Percentiles rank a stretch among this genome's conserved stretches.
Conservation (phyloP, 1,140 invertebrate genomes). For the Drosophila sproati region DNA sequence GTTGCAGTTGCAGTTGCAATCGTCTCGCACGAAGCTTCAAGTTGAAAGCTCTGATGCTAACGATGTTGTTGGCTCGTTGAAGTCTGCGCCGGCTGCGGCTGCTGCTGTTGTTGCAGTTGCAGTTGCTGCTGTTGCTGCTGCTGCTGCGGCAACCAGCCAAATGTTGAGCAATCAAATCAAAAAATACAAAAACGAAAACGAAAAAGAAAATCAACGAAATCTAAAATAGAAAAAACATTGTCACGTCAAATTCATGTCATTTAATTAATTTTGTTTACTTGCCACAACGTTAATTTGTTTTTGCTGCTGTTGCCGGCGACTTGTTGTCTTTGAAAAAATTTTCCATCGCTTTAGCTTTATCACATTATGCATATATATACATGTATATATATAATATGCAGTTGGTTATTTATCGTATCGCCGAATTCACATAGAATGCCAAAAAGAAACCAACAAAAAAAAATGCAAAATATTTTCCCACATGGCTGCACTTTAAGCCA, state of each 20-base stretch:
- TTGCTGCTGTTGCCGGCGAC: slow-evolving; percentile 56
- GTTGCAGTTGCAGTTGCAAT: slow-evolving; percentile 21
- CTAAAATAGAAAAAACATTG: slow-evolving; percentile 69
- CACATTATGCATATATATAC: slow-evolving; percentile 22
- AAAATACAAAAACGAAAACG: slow-evolving; percentile 35
- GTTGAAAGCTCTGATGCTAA: slow-evolving; percentile 53
- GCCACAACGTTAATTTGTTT: slow-evolving; percentile 75
- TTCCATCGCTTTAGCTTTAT: slow-evolving; percentile 56
- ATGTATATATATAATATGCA: background rate
- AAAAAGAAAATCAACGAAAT: slow-evolving; percentile 22
- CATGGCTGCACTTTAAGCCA: slow-evolving; percentile 81
- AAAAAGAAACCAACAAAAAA: slow-evolving; percentile 42
- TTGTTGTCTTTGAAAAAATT: slow-evolving; percentile 81
- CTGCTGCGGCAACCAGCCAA: background rate
- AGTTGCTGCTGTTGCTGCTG: slow-evolving; percentile 19
- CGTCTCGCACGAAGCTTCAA: slow-evolving; percentile 55
- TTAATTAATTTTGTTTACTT: slow-evolving; percentile 84
- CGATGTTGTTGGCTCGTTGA: slow-evolving; percentile 63
- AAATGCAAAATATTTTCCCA: slow-evolving; percentile 65
- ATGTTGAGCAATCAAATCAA: slow-evolving; percentile 52
- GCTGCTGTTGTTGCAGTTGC: background rate
- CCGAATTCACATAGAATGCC: slow-evolving; percentile 13
- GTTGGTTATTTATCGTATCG: slow-evolving; percentile 15
- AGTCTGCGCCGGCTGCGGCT: slow-evolving; percentile 32
- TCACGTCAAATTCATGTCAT: slow-evolving; percentile 84